Conservation (phyloP, 1,140 invertebrate species). For the Drosophila yakuba region DNA sequence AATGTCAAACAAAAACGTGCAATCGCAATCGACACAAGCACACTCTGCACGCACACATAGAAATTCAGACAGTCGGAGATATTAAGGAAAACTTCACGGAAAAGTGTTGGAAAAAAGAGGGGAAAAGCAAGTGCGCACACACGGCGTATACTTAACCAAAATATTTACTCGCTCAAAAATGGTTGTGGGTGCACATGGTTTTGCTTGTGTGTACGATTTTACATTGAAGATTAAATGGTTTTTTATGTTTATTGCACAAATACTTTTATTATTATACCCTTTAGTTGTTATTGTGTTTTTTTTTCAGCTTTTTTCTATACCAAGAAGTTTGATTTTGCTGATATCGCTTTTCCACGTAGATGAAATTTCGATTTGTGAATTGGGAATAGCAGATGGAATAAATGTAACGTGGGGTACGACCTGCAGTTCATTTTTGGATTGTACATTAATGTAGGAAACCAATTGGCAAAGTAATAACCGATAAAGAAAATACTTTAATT, state of each 20-base stretch:
- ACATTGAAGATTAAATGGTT: slow-evolving; percentile 72
- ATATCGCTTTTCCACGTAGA: slow-evolving; percentile 24
- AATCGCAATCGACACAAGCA: slow-evolving; percentile 55
- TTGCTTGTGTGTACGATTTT: slow-evolving; percentile 23
- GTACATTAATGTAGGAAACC: neutral
- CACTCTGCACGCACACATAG: slow-evolving; percentile 6
- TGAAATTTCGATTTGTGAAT: slow-evolving; percentile 24
- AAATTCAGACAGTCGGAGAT: slow-evolving; percentile 34
- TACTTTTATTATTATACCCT: slow-evolving; percentile 47
- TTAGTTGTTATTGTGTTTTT: slow-evolving; percentile 41
- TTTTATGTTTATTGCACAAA: slow-evolving; percentile 76
- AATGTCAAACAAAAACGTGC: slow-evolving; percentile 79
- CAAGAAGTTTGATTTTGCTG: slow-evolving; percentile 10
- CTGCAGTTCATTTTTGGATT: slow-evolving; percentile 3
- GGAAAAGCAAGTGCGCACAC: slow-evolving; percentile 13
- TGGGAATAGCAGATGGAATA: slow-evolving; percentile 23
- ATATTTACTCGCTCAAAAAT: slow-evolving; percentile 66
- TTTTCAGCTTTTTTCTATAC: slow-evolving; percentile 1
- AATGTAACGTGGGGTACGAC: neutral
- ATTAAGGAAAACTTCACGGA: slow-evolving; percentile 29
- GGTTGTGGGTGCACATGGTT: slow-evolving; percentile 25
- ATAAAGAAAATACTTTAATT: neutral
- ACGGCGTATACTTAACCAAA: slow-evolving; percentile 77
- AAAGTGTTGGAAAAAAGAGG: neutral
- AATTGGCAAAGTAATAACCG: slow-evolving; percentile 1